These are phyloP conservation scores for Bicyclus anynana DNA, from an alignment of 1,140 invertebrate species.

Conservation along the genomic window DNA sequence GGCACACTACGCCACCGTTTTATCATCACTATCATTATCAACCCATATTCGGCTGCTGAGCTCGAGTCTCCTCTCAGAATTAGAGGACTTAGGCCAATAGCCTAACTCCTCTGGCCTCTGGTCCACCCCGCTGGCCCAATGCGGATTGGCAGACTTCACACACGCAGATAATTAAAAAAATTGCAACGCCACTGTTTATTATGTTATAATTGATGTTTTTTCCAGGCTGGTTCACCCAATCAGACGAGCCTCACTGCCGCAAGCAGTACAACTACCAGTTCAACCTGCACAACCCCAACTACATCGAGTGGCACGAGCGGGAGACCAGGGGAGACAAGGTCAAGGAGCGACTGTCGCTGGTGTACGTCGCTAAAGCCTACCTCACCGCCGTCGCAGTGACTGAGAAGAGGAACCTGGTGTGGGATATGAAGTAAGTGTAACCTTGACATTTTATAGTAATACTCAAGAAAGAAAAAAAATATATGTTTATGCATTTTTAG, in stretches of 20 bases:
- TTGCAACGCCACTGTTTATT: too few species aligned
- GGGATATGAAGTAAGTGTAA: conserved; percentile 82
- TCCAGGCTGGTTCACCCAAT: conserved; percentile 89
- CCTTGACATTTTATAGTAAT: not conserved
- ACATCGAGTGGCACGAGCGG: conserved; percentile 90
- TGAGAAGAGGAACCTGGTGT: conserved; percentile 92
- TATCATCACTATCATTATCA: too few species aligned
- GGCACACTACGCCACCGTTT: too few species aligned
- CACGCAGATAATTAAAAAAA: too few species aligned
- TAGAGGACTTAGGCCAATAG: too few species aligned
- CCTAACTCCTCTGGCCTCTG: too few species aligned
- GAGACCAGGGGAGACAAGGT: conserved; percentile 81
- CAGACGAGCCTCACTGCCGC: conserved; percentile 83
- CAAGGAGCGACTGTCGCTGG: conserved; percentile 82
- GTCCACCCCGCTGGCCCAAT: too few species aligned
- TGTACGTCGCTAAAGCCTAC: conserved; percentile 89
- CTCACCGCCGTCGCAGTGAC: conserved; percentile 89
- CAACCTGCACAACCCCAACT: conserved; percentile 81
- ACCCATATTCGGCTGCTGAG: too few species aligned
- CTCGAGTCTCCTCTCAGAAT: too few species aligned
- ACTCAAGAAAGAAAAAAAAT: too few species aligned
- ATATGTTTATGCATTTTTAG: too few species aligned
- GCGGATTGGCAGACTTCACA: too few species aligned
- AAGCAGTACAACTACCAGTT: conserved; percentile 91
- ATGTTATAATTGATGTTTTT: not conserved